Evolutionary conservation across 1,140 invertebrate genomes (phyloP).

Genomic region (Rhagoletis zephyria): DNA sequence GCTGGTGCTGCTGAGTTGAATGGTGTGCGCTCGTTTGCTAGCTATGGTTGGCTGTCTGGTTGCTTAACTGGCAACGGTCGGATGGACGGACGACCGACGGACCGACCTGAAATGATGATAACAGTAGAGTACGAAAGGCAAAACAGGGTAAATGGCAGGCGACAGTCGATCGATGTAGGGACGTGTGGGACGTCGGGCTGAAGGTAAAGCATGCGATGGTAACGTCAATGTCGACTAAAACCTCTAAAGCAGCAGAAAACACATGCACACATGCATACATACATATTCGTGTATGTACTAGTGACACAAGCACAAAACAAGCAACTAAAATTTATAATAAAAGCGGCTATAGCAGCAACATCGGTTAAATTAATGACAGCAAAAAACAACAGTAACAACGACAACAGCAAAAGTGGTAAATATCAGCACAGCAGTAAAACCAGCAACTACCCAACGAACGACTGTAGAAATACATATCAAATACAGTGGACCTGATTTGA

Average conservation of each 20-base stretch:
- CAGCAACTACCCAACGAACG: not conserved
- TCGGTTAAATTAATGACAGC: conserved; percentile 44
- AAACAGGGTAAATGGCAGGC: conserved; percentile 14
- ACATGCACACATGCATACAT: not conserved
- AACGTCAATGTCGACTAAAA: conserved; percentile 9
- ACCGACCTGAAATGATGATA: not conserved
- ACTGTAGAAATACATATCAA: not conserved
- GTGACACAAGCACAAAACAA: conserved; percentile 4
- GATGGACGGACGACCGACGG: not conserved
- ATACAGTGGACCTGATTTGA: not conserved
- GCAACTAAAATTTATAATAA: conserved; percentile 43
- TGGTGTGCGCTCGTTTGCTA: conserved; percentile 1
- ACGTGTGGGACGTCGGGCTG: not conserved
- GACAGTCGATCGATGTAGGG: not conserved
- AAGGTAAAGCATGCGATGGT: conserved; percentile 47
- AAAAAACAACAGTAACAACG: conserved; percentile 5
- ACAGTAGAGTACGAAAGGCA: not conserved
- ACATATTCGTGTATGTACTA: not conserved
- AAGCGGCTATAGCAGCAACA: conserved; percentile 47
- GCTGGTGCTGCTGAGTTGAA: not conserved
- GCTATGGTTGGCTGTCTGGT: not conserved
- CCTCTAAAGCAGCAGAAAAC: not conserved
- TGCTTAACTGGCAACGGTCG: conserved; percentile 21
- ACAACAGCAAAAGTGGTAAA: not conserved
- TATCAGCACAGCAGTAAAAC: conserved; percentile 8